A percentile compares a stretch with the other conserved stretches of the same genome.
These are phyloP conservation scores for Seriola rivoliana DNA, from an alignment of 2,113 vertebrate species.

Conservation along the genomic window DNA sequence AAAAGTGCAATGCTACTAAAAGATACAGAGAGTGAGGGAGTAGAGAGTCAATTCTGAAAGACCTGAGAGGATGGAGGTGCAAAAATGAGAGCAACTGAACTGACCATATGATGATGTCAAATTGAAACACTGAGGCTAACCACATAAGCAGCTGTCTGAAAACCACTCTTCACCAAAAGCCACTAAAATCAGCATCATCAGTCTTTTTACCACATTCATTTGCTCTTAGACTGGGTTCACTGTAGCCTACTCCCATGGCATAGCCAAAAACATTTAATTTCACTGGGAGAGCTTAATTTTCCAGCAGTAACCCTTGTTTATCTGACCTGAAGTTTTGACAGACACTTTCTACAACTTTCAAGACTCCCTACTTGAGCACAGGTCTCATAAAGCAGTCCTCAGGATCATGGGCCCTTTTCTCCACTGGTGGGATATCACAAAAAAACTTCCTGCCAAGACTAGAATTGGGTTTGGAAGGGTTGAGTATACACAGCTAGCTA, in stretches of 20 bases:
- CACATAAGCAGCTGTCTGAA: constrained; percentile 54
- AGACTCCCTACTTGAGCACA: constrained; percentile 4
- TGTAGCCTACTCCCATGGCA: background rate
- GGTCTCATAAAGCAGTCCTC: constrained; percentile 14
- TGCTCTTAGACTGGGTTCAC: background rate
- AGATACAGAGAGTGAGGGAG: background rate
- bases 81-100: constrained; percentile 29
- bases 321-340: constrained; percentile 1
- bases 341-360: constrained; percentile 14
- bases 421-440: constrained; percentile 9
- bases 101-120: constrained; percentile 27
- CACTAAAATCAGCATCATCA: constrained; percentile 26
- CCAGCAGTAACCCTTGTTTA: constrained; percentile 16
- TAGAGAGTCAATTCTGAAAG: constrained; percentile 12
- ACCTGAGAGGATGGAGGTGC: constrained; percentile 13
- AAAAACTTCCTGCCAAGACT: constrained; percentile 36
- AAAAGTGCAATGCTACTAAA: background rate
- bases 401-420: background rate
- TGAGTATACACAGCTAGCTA: background rate
- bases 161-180: constrained; percentile 43
- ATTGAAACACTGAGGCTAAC: constrained; percentile 59
- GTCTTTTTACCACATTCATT: background rate
- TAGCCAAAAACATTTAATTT: constrained; percentile 1
- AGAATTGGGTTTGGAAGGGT: constrained; percentile 16
- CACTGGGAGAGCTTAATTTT: background rate